Percentiles rank a stretch among this genome's conserved stretches.
These are phyloP conservation scores for Pseudomyrmex concolor DNA, from an alignment of 1,140 invertebrate genomes.

Conservation along the genomic window DNA sequence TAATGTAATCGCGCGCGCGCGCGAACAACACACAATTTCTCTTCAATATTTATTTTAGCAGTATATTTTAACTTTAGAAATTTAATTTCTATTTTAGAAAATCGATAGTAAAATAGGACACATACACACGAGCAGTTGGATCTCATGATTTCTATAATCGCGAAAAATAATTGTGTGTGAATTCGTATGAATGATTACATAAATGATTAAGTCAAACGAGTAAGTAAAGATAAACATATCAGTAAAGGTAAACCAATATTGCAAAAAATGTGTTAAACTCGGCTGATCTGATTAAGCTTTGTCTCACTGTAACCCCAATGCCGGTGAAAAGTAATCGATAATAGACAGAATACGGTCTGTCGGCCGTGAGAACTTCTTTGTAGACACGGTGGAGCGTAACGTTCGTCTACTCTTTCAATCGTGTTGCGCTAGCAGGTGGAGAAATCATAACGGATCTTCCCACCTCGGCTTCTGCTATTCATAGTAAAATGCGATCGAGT, in stretches of 20 bases:
- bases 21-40: neutral
- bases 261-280: too few relatives aligned
- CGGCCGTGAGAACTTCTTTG: constrained; percentile 61
- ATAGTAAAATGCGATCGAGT: constrained; percentile 58
- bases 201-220: constrained; percentile 44
- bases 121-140: neutral
- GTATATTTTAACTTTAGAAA: constrained; percentile 23
- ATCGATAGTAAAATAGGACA: constrained; percentile 14
- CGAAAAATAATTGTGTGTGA: neutral
- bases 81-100: constrained; percentile 35
- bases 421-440: constrained; percentile 56
- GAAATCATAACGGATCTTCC: constrained; percentile 60
- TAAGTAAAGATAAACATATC: neutral
- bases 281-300: constrained; percentile 43
- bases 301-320: constrained; percentile 42
- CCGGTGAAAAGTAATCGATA: constrained; percentile 58
- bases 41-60: constrained; percentile 22
- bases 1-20: constrained; percentile 36
- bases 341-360: constrained; percentile 55
- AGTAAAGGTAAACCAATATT: constrained; percentile 25
- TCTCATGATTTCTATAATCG: neutral
- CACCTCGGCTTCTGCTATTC: constrained; percentile 55
- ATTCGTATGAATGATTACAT: constrained; percentile 17
- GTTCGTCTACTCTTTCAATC: constrained; percentile 61
- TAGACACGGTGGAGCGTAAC: constrained; percentile 51